These are phyloP conservation scores for Psammodynastes pulverulentus DNA, from an alignment of 2,113 vertebrate species.

Conservation along the genomic window DNA sequence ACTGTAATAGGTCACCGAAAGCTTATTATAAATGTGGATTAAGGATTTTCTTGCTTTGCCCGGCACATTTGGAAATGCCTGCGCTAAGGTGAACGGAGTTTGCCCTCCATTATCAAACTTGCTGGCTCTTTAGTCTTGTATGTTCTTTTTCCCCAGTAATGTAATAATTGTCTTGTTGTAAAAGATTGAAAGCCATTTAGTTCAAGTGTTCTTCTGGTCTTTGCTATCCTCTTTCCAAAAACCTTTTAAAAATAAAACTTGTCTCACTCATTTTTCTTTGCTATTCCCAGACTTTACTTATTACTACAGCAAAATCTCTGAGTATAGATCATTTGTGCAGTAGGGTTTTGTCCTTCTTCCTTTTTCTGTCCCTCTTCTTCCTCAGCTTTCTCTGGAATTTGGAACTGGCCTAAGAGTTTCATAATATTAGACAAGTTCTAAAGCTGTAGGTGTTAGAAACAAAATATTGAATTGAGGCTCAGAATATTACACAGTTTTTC, in stretches of 20 bases:
- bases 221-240: not conserved
- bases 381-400: not conserved
- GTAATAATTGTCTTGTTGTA: not conserved
- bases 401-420: not conserved
- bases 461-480: not conserved
- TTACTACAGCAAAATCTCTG: not conserved
- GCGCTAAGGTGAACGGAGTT: not conserved
- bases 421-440: not conserved
- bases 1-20: not conserved
- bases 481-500: not conserved
- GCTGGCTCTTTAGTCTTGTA: not conserved
- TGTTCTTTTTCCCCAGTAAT: not conserved
- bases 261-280: not conserved
- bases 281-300: not conserved
- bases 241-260: not conserved
- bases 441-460: not conserved
- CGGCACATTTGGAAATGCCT: not conserved
- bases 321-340: not conserved
- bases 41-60: not conserved
- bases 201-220: not conserved
- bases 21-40: slow-evolving; percentile 15
- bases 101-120: not conserved
- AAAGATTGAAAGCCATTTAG: not conserved
- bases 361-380: not conserved
- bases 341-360: too few species aligned